Base-by-base conservation (phyloP, 2,113 vertebrate genomes). In the Macheiramphus alcinus region DNA sequence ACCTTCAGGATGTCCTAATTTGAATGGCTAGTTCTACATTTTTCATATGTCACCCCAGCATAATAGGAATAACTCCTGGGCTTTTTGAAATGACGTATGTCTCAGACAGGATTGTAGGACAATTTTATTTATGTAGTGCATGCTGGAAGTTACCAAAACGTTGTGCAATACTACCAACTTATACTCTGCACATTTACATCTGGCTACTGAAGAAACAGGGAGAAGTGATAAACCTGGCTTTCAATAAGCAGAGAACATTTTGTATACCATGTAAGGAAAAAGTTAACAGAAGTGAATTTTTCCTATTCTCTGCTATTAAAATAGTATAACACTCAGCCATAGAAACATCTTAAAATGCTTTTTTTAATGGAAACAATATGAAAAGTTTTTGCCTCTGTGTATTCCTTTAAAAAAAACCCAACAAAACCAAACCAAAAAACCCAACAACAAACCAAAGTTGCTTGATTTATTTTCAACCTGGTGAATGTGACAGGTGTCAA, bases 1-100 rank as follows among this genome's bases (percentile, higher is more conserved):
- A 82, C 90, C 94, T 97, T 76, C 50, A 91, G 90, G 62, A 88
- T 59, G 80, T 75, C 63, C 89, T 86, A n/a, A 90, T 93, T 17
- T 78, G 63, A 96, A 86, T 45, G 74, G 40, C 43, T 83, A 75
- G 29, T 53, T 72, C 78, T 21, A 7, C 13, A 32, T 48, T 89
- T 8, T 5, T 78, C 82, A 73, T 27, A 15, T 48, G 94, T 84
- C 63, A 89, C 65, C 81, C 67, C 59, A 59, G 55, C 63, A 76
- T 32, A 92, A 45, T 0, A 31, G 74, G 38, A 70, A 68, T 81
- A 70, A 93, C 36, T 58, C 66, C 82, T 11, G 61, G 34, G 63
- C 56, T 84, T 63, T 81, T 75, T 79, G 88, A 94, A 84, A 48
- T 22, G 36, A 53, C 11, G 20, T 9, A 29, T 45, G 27, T 14